Evolutionary conservation across 2,888 invertebrate species (phyloP), one percentile per base, ranked within the genome.

Genomic region (Melanotus villosus): DNA sequence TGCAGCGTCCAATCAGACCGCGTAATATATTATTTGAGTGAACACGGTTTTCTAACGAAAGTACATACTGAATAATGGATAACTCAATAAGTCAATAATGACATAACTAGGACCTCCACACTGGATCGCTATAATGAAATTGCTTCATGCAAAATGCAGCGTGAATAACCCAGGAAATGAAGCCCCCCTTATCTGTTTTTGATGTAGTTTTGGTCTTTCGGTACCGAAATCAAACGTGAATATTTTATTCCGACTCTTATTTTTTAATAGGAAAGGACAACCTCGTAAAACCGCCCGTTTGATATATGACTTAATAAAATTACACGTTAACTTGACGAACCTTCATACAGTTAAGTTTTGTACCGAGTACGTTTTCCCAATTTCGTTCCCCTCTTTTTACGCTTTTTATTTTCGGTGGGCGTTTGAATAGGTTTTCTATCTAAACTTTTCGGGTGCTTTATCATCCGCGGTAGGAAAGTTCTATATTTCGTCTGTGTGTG

Each of bases 71-170:
- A 62, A 62, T 62, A 62, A 62, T 62, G 62, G 36, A 62, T 62
- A 50, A 62, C 50, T 62, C 62, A 50, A 62, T 62, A 62, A 62
- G 62, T 62, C 50, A 62, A 62, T 62, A 62, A 62, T 52, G 45
- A 45, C 47, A 32, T 62, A 62, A 62, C 50, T 62, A 50, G 50
- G 23, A 52, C 59, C 59, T 41, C 52, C 50, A 58, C n/a, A n/a
- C n/a, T 5, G 45, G 34, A 59, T 59, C 59, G 16, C 14, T 26
- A 45, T 59, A 59, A 59, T 59, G 59, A 59, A 59, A 59, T 47
- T 59, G 43, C 34, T 59, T 41, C 45, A 45, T 59, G 32, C 45
- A 59, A 59, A 59, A 59, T 43, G 59, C 59, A 59, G 43, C 30
- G 30, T 12, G 32, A 47, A 16, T 14, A n/a, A 5, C 52, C 14